Conservation (phyloP, 2,113 vertebrate genomes). For the Oncorhynchus keta region DNA sequence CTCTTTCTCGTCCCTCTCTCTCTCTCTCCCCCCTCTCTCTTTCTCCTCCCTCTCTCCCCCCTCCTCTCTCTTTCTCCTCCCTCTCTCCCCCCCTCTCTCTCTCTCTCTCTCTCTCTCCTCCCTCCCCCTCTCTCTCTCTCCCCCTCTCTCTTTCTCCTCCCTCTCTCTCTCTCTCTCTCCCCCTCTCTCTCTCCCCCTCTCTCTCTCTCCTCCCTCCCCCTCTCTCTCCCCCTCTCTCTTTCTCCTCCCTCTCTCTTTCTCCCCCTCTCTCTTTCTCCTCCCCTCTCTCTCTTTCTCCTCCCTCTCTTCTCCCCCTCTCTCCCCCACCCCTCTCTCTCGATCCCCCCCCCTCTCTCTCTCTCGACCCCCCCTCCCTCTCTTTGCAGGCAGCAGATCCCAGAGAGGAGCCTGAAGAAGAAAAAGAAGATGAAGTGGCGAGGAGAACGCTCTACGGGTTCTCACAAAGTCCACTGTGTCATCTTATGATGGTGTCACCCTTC, state of each 20-base stretch:
- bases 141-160: neutral
- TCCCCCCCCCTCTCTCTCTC: too few relatives aligned
- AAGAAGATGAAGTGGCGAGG: slow-evolving; percentile 96
- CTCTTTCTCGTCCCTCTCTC: neutral
- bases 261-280: too few relatives aligned
- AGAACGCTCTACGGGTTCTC: slow-evolving; percentile 84
- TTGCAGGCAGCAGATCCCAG: slow-evolving; percentile 92
- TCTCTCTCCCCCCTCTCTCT: neutral
- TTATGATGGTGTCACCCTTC: slow-evolving; percentile 81
- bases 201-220: neutral
- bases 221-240: too few relatives aligned
- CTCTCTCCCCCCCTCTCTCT: neutral
- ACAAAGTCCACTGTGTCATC: slow-evolving; percentile 90
- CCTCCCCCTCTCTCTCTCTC: neutral
- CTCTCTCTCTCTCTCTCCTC: too few relatives aligned
- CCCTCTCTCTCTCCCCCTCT: neutral
- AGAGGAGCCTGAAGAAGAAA: slow-evolving; percentile 96
- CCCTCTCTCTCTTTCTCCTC: neutral
- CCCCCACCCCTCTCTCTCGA: neutral
- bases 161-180: neutral
- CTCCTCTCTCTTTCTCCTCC: neutral
- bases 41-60: too few relatives aligned
- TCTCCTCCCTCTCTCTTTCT: too few relatives aligned
- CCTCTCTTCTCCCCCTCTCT: neutral
- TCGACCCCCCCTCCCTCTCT: neutral